Evolutionary conservation across 2,888 invertebrate species (phyloP).

Genomic region (Ryuthela nishihirai): DNA sequence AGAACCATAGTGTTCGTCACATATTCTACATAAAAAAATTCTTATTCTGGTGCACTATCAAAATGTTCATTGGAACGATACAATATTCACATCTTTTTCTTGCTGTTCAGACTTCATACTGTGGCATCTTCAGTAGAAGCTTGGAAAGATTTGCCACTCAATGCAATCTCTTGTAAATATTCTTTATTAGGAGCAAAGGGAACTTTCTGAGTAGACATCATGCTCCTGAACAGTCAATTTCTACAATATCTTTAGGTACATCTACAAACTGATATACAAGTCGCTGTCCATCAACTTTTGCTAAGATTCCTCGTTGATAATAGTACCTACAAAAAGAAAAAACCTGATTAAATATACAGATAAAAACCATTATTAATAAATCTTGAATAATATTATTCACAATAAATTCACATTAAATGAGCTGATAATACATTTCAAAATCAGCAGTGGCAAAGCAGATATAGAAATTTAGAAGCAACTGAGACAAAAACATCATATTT

Average conservation of each 20-base stretch:
- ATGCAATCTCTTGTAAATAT: not conserved
- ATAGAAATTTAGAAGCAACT: too few species aligned
- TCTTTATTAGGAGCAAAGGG: not conserved
- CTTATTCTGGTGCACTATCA: too few species aligned
- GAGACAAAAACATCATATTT: too few species aligned
- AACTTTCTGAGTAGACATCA: conserved; percentile 30
- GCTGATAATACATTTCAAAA: too few species aligned
- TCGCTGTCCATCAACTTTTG: conserved; percentile 98
- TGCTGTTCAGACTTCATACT: not conserved
- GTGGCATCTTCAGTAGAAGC: too few species aligned
- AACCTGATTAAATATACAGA: not conserved
- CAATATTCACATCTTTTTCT: too few species aligned
- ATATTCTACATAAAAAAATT: not conserved
- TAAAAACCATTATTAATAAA: too few species aligned
- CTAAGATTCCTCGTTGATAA: conserved; percentile 97
- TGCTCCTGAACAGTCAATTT: conserved; percentile 59
- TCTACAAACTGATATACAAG: conserved; percentile 99
- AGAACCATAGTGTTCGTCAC: conserved; percentile 13
- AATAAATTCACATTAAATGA: too few species aligned
- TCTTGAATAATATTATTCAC: too few species aligned
- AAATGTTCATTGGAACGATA: too few species aligned
- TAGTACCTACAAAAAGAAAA: conserved; percentile 65
- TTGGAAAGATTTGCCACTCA: too few species aligned
- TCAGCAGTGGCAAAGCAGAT: too few species aligned
- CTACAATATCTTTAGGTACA: conserved; percentile 96